These are phyloP conservation scores for Anolis sagrei DNA, from an alignment of 2,113 vertebrate species.

Conservation along the genomic window DNA sequence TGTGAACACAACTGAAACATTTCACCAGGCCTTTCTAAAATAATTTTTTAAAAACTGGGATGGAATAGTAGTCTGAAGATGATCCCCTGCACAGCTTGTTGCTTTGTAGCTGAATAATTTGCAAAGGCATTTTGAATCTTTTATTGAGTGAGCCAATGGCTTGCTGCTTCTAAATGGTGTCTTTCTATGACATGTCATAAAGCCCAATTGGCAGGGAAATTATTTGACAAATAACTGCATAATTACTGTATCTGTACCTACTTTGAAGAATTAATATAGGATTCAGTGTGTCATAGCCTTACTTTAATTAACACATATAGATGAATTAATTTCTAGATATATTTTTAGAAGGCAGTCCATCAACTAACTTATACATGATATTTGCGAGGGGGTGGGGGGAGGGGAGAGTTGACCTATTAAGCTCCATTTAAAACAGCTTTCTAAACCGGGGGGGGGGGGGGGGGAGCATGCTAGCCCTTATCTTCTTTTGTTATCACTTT, in stretches of 20 bases:
- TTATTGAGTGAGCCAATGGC: not conserved
- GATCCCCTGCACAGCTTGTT: not conserved
- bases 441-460: not conserved
- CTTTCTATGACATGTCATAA: not conserved
- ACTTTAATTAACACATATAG: not conserved
- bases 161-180: not conserved
- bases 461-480: too few relatives aligned
- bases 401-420: not conserved
- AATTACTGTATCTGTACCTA: not conserved
- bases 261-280: not conserved
- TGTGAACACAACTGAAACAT: not conserved
- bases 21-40: not conserved
- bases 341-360: not conserved
- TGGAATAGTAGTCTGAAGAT: not conserved
- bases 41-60: not conserved
- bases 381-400: too few relatives aligned
- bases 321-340: not conserved
- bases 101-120: not conserved
- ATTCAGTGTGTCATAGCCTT: not conserved
- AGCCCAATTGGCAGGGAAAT: not conserved
- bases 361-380: not conserved
- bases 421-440: not conserved
- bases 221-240: not conserved
- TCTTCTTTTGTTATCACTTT: too few relatives aligned
- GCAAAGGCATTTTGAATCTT: not conserved